Conservation (phyloP, 2,888 invertebrate genomes). For the Ornithoptera priamus region DNA sequence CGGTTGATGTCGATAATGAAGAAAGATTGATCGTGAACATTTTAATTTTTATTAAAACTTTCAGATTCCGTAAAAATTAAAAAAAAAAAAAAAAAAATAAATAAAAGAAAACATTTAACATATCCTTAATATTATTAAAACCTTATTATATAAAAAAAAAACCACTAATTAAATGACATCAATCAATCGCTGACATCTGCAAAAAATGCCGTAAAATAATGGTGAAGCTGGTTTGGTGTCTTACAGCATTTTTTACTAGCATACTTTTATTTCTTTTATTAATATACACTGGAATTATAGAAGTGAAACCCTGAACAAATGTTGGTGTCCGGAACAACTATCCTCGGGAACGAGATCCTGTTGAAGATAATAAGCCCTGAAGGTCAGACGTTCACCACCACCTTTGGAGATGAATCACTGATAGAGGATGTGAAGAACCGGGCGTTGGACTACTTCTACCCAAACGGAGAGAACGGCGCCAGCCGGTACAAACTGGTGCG, state of each 20-base stretch:
- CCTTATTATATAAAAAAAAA: neutral
- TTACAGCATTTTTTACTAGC: slow-evolving; percentile 51
- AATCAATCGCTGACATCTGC: slow-evolving; percentile 18
- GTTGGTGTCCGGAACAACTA: slow-evolving; percentile 61
- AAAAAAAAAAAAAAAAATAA: no score
- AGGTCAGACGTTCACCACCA: slow-evolving; percentile 58
- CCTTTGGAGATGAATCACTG: slow-evolving; percentile 62
- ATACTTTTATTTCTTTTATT: slow-evolving; percentile 48
- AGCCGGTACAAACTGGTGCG: slow-evolving; percentile 65
- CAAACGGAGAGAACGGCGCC: slow-evolving; percentile 59
- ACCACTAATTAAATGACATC: neutral
- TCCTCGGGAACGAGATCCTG: slow-evolving; percentile 49
- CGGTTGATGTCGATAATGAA: no score
- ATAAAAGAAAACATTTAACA: no score
- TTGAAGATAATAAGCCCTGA: slow-evolving; percentile 69
- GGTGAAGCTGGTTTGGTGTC: slow-evolving; percentile 52
- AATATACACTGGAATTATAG: slow-evolving; percentile 38
- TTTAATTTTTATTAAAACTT: no score
- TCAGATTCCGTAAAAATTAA: no score
- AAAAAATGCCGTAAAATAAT: slow-evolving; percentile 45
- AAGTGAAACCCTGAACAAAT: slow-evolving; percentile 42
- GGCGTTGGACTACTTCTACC: slow-evolving; percentile 66
- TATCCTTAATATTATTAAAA: neutral
- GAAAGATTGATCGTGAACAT: no score
- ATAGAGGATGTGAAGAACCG: slow-evolving; percentile 69